Conservation (phyloP, 2,888 invertebrate genomes). For the Gastrophysa polygoni region DNA sequence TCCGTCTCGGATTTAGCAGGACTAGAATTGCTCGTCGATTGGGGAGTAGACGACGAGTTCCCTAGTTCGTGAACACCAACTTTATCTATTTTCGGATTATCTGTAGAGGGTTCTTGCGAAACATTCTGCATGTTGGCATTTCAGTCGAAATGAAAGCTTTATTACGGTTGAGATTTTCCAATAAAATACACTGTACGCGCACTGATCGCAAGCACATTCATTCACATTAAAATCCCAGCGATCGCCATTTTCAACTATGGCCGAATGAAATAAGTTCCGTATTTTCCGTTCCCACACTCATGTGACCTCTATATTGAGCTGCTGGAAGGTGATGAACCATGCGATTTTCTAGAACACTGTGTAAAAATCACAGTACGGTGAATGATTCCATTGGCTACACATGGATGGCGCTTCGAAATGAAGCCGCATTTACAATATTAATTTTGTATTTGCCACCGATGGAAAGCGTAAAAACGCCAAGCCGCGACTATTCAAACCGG, state of each 20-base stretch:
- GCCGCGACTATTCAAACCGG: too few species aligned
- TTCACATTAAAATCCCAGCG: slow-evolving; percentile 64
- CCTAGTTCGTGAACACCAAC: slow-evolving; percentile 72
- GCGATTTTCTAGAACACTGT: background rate
- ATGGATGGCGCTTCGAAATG: too few species aligned
- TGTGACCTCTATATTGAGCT: slow-evolving; percentile 37
- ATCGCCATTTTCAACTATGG: slow-evolving; percentile 82
- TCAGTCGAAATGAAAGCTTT: slow-evolving; percentile 63
- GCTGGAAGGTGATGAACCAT: background rate
- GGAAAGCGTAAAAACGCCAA: too few species aligned
- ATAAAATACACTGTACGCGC: slow-evolving; percentile 53
- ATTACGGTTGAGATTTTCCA: slow-evolving; percentile 53
- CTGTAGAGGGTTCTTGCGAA: slow-evolving; percentile 75
- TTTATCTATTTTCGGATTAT: slow-evolving; percentile 83
- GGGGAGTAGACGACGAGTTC: slow-evolving; percentile 81
- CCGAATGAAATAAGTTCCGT: slow-evolving; percentile 56
- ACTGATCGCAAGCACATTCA: slow-evolving; percentile 60
- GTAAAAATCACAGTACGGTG: too few species aligned
- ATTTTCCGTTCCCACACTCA: slow-evolving; percentile 42
- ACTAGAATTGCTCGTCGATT: slow-evolving; percentile 77
- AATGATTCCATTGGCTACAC: too few species aligned
- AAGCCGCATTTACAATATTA: too few species aligned
- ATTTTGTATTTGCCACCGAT: too few species aligned
- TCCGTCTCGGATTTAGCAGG: slow-evolving; percentile 86
- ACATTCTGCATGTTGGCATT: slow-evolving; percentile 92